Evolutionary conservation across 2,113 vertebrate species (phyloP).

Genomic region (Fregata magnificens): DNA sequence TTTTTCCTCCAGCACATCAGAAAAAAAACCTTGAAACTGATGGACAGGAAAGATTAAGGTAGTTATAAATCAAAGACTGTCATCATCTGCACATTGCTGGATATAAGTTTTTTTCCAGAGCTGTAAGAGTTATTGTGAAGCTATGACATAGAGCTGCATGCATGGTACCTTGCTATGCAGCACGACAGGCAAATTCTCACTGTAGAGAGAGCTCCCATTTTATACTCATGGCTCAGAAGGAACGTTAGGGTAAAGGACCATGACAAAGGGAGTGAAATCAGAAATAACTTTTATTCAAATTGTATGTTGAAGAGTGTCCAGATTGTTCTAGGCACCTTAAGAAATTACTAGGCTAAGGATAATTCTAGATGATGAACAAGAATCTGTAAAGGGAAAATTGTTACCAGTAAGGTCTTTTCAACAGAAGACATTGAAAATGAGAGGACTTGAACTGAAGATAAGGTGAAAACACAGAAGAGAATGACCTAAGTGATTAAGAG

Average conservation of each 20-base stretch:
- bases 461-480: not conserved
- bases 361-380: not conserved
- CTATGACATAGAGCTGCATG: not conserved
- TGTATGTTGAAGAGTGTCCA: not conserved
- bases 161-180: not conserved
- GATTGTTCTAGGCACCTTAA: not conserved
- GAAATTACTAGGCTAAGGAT: not conserved
- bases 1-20: not conserved
- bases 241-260: not conserved
- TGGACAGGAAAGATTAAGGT: not conserved
- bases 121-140: not conserved
- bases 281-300: not conserved
- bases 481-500: not conserved
- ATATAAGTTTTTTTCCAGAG: not conserved
- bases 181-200: not conserved
- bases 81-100: not conserved
- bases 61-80: not conserved
- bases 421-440: not conserved
- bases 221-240: not conserved
- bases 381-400: not conserved
- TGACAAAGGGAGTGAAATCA: not conserved
- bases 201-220: not conserved
- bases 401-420: not conserved
- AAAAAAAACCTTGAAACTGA: not conserved
- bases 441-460: not conserved